A percentile compares a stretch with the other conserved stretches of the same genome.
Conservation (phyloP, 2,113 vertebrate genomes). For the Ptyas mucosa region DNA sequence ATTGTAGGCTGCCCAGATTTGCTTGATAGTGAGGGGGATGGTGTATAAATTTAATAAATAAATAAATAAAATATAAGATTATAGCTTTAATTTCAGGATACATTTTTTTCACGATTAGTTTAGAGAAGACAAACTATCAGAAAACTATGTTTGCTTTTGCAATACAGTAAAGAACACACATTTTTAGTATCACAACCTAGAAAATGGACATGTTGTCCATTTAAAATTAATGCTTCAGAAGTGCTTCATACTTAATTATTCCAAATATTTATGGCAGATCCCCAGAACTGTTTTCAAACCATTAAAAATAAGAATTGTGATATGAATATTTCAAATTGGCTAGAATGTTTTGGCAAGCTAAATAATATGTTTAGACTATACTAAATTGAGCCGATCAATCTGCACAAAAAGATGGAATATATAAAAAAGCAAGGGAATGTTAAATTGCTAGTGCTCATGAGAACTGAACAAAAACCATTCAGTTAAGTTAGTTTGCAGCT, state of each 20-base stretch:
- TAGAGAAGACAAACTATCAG: not conserved
- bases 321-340: not conserved
- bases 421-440: not conserved
- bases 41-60: not conserved
- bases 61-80: not conserved
- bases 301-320: not conserved
- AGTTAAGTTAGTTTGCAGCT: not conserved
- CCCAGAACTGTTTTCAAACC: not conserved
- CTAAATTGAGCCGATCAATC: not conserved
- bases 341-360: not conserved
- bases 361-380: not conserved
- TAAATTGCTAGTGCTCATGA: not conserved
- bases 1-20: not conserved
- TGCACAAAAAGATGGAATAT: not conserved
- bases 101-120: constrained; percentile 35
- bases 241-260: not conserved
- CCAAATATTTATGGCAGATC: not conserved
- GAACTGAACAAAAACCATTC: not conserved
- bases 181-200: not conserved
- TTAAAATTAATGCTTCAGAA: not conserved
- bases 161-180: not conserved
- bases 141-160: not conserved
- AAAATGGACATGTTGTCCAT: not conserved
- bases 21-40: not conserved
- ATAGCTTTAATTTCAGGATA: constrained; percentile 7